These are phyloP conservation scores for Eristalis arbustorum DNA, from an alignment of 2,888 invertebrate genomes.

Conservation along the genomic window DNA sequence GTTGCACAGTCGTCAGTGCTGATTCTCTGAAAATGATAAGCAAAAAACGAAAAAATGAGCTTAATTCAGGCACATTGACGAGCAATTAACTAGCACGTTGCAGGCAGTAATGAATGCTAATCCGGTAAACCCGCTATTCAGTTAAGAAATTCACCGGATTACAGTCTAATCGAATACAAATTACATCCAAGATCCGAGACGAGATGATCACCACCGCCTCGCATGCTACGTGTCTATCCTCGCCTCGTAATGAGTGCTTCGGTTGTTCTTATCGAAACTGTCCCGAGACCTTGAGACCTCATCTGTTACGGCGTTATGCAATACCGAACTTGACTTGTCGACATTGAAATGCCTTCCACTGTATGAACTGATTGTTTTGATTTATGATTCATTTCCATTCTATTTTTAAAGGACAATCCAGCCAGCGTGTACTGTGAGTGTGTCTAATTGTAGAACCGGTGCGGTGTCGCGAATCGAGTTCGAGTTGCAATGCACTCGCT, in stretches of 20 bases:
- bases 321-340: constrained; percentile 9
- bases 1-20: constrained; percentile 27
- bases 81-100: neutral
- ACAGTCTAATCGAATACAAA: too few species aligned
- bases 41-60: neutral
- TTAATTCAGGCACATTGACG: neutral
- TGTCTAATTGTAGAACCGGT: constrained; percentile 1
- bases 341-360: constrained; percentile 52
- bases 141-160: too few species aligned
- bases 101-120: neutral
- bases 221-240: too few species aligned
- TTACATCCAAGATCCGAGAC: too few species aligned
- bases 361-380: constrained; percentile 49
- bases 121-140: too few species aligned
- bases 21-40: constrained; percentile 26
- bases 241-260: neutral
- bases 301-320: constrained; percentile 13
- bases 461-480: neutral
- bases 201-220: too few species aligned
- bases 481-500: neutral
- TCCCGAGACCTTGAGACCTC: constrained; percentile 14
- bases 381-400: constrained; percentile 37
- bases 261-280: constrained; percentile 20
- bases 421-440: neutral
- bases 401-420: constrained; percentile 42